phyloP scores from a whole-genome alignment of 2,797 vertebrate species.

The Otolemur crassicaudatus region DNA sequence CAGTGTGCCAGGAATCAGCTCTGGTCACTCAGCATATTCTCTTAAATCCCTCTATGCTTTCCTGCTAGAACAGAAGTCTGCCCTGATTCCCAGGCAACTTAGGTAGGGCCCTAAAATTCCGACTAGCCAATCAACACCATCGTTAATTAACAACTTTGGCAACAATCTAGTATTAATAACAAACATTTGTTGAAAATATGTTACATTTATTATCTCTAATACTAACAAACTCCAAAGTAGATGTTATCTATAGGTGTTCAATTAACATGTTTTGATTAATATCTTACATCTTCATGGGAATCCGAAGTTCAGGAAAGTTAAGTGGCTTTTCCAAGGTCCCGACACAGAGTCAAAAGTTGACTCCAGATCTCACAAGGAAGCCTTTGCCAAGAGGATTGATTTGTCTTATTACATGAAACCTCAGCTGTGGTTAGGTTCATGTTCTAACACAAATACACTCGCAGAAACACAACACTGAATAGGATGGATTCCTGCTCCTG shows the following conservation, averaged over 20 bases:
- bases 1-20: not conserved
- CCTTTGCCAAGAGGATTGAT: not conserved
- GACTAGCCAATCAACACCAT: not conserved
- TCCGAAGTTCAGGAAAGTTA: slow-evolving; percentile 5
- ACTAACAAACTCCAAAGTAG: not conserved
- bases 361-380: slow-evolving; percentile 31
- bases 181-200: slow-evolving; percentile 26
- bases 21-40: not conserved
- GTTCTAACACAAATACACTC: not conserved
- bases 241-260: not conserved
- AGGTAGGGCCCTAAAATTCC: slow-evolving; percentile 20
- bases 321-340: not conserved
- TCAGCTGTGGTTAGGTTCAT: not conserved
- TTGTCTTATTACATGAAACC: not conserved
- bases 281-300: not conserved
- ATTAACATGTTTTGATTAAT: not conserved
- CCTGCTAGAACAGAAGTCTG: not conserved
- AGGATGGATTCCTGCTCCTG: not conserved
- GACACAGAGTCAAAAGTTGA: slow-evolving; percentile 10
- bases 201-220: slow-evolving; percentile 24
- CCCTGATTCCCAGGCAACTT: not conserved
- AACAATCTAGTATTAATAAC: not conserved
- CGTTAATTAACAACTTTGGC: not conserved
- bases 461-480: not conserved
- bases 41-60: not conserved